Percentiles rank a stretch among this genome's conserved stretches.
Evolutionary conservation across 2,113 vertebrate species (phyloP).

Genomic region (Gallinago jamesoni): DNA sequence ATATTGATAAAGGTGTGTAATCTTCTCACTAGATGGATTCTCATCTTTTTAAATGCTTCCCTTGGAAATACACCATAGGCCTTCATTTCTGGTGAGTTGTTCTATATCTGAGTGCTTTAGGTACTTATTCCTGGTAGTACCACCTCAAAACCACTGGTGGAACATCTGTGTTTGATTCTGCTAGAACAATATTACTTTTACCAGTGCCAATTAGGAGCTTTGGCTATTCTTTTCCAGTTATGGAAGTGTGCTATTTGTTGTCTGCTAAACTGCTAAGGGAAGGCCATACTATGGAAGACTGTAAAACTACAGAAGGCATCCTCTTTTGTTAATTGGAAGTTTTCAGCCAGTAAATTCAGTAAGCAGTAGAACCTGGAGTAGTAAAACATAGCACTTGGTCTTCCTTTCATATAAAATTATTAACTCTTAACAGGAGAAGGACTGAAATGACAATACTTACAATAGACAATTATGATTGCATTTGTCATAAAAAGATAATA

Average conservation of each 20-base stretch:
- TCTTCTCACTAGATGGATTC: neutral
- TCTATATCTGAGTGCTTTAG: neutral
- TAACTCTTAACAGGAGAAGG: neutral
- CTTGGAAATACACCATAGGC: neutral
- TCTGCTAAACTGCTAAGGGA: neutral
- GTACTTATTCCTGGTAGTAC: neutral
- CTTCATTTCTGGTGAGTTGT: neutral
- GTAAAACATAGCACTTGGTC: neutral
- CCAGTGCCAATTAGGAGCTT: neutral
- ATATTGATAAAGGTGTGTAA: neutral
- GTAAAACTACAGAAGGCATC: neutral
- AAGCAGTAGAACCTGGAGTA: neutral
- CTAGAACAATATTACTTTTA: neutral
- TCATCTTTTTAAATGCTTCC: neutral
- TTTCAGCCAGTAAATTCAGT: neutral
- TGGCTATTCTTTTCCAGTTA: neutral
- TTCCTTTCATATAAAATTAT: neutral
- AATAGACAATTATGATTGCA: neutral
- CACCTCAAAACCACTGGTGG: neutral
- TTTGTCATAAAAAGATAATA: neutral
- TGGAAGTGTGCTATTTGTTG: neutral
- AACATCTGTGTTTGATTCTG: neutral
- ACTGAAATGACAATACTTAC: neutral
- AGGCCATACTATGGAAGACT: neutral
- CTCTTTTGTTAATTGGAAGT: neutral